Base-by-base conservation (phyloP, 37 sponge, comb jelly and placozoan species). In the Oscarella lobularis region DNA sequence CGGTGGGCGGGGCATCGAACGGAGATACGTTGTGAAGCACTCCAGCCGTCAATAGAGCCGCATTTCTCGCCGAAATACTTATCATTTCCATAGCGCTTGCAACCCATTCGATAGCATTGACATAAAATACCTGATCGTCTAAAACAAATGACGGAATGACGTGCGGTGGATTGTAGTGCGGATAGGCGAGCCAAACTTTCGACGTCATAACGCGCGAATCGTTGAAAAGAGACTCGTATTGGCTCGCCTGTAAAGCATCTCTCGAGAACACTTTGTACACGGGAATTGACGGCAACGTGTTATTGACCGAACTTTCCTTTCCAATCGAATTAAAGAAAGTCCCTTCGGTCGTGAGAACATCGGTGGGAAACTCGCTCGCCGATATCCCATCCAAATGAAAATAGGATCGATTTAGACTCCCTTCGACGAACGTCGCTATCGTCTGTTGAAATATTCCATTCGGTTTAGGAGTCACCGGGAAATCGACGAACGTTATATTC, bases 41-140 rank as follows among this genome's bases (percentile, higher is more conserved):
- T 29, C 81, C 84, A 67, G 66, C 75, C 2, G 81, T 74, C 1
- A 91, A 75, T 1, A 91, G 83, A 31, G 85, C 78, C 2, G 41
- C 81, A 66, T 94, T 94, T 81, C 83, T 89, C 14, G 86, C 90
- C 41, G 88, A 86, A 67, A 94, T 87, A 27, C 77, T 81, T 69
- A 81, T 80, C 95, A 94, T 94, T 69, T 94, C 95, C 95, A 94
- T 94, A 0, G 90, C 95, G 81, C 95, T 94, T 37, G 95, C 90
- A 39, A 86, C 90, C 77, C 84, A 81, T 77, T 94, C 95, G 35
- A 94, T 87, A 32, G 80, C 74, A 38, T 89, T 94, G 67, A 89
- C 36, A 39, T 94, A 94, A 36, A 87, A 82, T 76, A 94, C 39
- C 40, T 83, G 9, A 37, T 87, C 83, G 36, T 94, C 90, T 2